phyloP scores from a whole-genome alignment of 2,797 vertebrate species.

The Parauchenoglanis ngamensis region DNA sequence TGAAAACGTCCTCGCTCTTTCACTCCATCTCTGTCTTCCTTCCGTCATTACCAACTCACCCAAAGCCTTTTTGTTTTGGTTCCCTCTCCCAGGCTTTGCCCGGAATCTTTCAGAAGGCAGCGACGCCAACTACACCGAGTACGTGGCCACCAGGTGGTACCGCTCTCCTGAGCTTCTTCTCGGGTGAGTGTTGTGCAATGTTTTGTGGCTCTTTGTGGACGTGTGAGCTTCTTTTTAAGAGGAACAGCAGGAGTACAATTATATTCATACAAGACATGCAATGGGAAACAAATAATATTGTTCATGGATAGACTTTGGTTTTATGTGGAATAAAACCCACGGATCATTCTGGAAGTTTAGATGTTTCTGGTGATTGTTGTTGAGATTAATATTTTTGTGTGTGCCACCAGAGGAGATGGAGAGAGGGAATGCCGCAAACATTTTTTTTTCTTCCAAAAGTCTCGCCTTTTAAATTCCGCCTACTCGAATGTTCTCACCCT shows the following conservation, averaged over 20 bases:
- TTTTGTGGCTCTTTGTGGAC: background rate
- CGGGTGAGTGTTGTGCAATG: slow-evolving; percentile 79
- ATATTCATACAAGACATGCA: no score
- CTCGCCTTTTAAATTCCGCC: slow-evolving; percentile 62
- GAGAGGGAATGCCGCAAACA: slow-evolving; percentile 22
- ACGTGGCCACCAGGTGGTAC: slow-evolving; percentile 98
- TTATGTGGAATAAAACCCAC: background rate
- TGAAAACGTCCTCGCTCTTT: background rate
- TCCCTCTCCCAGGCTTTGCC: slow-evolving; percentile 84
- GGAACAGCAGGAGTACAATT: background rate
- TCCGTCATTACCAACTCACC: background rate
- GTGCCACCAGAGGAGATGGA: slow-evolving; percentile 33
- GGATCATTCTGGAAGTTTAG: background rate
- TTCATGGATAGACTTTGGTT: background rate
- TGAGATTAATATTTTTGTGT: slow-evolving; percentile 39
- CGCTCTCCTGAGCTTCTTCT: slow-evolving; percentile 95
- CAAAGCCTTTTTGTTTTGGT: background rate
- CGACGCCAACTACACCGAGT: slow-evolving; percentile 98
- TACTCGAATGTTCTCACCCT: slow-evolving; percentile 60
- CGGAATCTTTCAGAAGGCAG: slow-evolving; percentile 96
- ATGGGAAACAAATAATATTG: background rate
- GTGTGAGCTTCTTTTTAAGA: background rate
- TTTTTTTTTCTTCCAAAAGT: slow-evolving; percentile 44
- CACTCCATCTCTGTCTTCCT: background rate
- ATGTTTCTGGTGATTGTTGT: slow-evolving; percentile 28